A percentile compares a stretch with the other conserved stretches of the same genome.
phyloP scores from a whole-genome alignment of 2,113 vertebrate species.

The Corynorhinus townsendii region DNA sequence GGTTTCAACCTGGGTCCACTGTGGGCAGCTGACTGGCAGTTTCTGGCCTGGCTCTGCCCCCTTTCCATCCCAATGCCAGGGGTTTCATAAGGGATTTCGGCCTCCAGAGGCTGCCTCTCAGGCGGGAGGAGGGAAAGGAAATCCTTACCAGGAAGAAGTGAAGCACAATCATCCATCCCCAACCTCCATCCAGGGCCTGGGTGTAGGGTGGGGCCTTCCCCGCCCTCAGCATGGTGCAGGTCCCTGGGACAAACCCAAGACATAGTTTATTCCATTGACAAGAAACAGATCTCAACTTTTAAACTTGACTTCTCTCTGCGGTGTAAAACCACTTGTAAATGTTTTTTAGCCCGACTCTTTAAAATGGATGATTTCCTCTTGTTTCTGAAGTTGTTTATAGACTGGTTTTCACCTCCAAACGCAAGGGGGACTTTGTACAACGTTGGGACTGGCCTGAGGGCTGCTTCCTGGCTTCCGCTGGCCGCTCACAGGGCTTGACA shows the following conservation, averaged over 20 bases:
- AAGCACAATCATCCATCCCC: slow-evolving; percentile 93
- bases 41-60: neutral
- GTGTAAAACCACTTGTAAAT: neutral
- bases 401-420: neutral
- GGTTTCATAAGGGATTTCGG: neutral
- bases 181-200: slow-evolving; percentile 83
- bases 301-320: neutral
- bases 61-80: neutral
- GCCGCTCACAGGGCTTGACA: neutral
- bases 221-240: slow-evolving; percentile 5
- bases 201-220: slow-evolving; percentile 66
- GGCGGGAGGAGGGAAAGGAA: neutral
- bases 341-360: neutral
- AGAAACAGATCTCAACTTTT: neutral
- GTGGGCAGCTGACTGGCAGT: neutral
- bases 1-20: neutral
- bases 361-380: neutral
- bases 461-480: neutral
- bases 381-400: neutral
- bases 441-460: neutral
- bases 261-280: neutral
- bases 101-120: neutral
- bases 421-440: neutral
- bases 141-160: slow-evolving; percentile 93
- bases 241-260: slow-evolving; percentile 8